Conservation (phyloP, 2,113 vertebrate species). For the Cathartes aura region DNA sequence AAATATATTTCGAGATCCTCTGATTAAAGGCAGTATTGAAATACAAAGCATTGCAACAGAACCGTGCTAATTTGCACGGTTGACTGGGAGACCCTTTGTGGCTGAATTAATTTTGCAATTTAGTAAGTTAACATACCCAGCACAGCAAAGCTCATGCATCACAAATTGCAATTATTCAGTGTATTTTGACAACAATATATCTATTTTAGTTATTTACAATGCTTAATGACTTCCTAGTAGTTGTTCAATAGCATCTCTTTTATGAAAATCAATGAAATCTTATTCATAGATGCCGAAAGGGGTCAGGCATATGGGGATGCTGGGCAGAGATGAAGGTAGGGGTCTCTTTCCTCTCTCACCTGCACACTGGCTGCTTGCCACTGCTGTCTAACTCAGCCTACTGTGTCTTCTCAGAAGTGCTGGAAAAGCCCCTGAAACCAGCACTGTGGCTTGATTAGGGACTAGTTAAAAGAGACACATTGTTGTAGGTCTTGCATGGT, state of each 20-base stretch:
- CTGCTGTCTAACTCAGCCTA: not conserved
- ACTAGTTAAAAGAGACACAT: not conserved
- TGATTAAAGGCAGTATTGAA: slow-evolving; percentile 10
- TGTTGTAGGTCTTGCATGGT: not conserved
- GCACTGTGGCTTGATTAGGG: not conserved
- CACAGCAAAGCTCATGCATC: slow-evolving; percentile 5
- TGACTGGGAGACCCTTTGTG: slow-evolving; percentile 2
- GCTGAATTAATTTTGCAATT: slow-evolving; percentile 32
- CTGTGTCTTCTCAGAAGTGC: not conserved
- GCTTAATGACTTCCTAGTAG: not conserved
- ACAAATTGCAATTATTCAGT: not conserved
- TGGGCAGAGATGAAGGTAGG: not conserved
- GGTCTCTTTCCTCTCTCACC: slow-evolving; percentile 23
- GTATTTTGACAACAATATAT: not conserved
- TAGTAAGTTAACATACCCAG: not conserved
- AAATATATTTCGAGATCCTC: not conserved
- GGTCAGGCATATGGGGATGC: not conserved
- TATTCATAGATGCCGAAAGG: not conserved
- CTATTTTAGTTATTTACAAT: slow-evolving; percentile 21
- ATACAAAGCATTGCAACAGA: not conserved
- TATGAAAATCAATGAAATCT: not conserved
- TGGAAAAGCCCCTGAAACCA: not conserved
- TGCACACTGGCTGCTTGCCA: not conserved
- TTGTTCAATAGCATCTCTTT: not conserved
- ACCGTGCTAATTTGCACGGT: not conserved